Conservation (phyloP, 2,888 invertebrate species). For the Melanostoma mellinum region DNA sequence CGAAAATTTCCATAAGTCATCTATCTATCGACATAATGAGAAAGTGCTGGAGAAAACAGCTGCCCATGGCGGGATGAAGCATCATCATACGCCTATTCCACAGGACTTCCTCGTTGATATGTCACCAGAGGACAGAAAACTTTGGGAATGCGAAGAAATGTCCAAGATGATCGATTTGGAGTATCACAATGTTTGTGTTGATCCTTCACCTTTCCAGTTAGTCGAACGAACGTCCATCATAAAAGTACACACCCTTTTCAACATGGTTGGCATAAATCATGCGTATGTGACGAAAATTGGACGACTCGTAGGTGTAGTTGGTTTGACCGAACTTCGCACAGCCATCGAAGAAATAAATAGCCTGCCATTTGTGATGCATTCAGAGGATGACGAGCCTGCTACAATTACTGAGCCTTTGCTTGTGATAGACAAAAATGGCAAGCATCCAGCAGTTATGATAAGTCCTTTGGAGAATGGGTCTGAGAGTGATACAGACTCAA, state of each 20-base stretch:
- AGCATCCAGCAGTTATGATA: constrained; percentile 79
- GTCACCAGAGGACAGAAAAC: constrained; percentile 95
- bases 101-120: constrained; percentile 95
- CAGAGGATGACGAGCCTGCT: constrained; percentile 74
- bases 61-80: constrained; percentile 85
- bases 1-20: constrained; percentile 93
- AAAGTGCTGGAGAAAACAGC: background rate
- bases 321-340: constrained; percentile 94
- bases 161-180: constrained; percentile 89
- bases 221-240: constrained; percentile 96
- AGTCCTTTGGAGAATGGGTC: constrained; percentile 80
- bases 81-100: constrained; percentile 95
- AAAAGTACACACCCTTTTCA: constrained; percentile 98
- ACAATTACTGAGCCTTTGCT: constrained; percentile 73
- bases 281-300: constrained; percentile 99
- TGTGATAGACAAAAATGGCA: constrained; percentile 78
- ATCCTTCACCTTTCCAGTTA: constrained; percentile 98
- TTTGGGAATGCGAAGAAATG: constrained; percentile 97
- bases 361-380: constrained; percentile 84
- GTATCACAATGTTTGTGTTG: constrained; percentile 86
- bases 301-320: constrained; percentile 96
- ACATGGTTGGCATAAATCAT: constrained; percentile 98
- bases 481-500: constrained; percentile 76
- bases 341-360: constrained; percentile 96
- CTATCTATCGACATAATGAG: constrained; percentile 92